Conservation (phyloP, 2,797 vertebrate species). For the Coregonus ussuriensis region DNA sequence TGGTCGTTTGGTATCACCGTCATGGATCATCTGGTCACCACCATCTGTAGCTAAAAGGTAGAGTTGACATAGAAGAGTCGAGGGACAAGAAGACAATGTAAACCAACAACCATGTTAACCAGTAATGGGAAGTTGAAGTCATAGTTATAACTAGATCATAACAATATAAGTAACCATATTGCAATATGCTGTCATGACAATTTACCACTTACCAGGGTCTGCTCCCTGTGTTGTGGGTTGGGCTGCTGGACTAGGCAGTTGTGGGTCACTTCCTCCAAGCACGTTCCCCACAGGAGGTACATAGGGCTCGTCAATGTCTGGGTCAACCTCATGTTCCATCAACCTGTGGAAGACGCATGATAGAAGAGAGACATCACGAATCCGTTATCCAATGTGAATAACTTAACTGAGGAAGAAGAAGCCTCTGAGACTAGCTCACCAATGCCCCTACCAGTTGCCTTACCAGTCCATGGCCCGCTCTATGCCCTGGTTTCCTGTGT, state of each 20-base stretch:
- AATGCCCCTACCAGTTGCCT: conserved; percentile 42
- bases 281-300: conserved; percentile 68
- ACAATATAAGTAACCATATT: not conserved
- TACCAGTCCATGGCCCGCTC: conserved; percentile 95
- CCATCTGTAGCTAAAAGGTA: conserved; percentile 3
- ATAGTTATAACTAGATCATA: not conserved
- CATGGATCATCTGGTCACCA: conserved; percentile 37
- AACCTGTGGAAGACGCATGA: conserved; percentile 72
- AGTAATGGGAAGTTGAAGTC: not conserved
- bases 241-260: conserved; percentile 26
- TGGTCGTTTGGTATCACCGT: conserved; percentile 55
- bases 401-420: not conserved
- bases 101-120: not conserved
- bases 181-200: not conserved
- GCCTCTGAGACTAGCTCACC: too few species aligned
- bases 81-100: not conserved
- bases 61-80: not conserved
- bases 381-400: not conserved
- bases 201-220: conserved; percentile 60
- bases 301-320: conserved; percentile 86
- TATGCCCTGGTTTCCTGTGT: conserved; percentile 92
- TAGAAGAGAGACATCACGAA: not conserved
- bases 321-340: conserved; percentile 90
- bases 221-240: conserved; percentile 51
- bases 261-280: conserved; percentile 54